Base-by-base conservation (phyloP, 1,140 invertebrate genomes). In the Procambarus clarkii region DNA sequence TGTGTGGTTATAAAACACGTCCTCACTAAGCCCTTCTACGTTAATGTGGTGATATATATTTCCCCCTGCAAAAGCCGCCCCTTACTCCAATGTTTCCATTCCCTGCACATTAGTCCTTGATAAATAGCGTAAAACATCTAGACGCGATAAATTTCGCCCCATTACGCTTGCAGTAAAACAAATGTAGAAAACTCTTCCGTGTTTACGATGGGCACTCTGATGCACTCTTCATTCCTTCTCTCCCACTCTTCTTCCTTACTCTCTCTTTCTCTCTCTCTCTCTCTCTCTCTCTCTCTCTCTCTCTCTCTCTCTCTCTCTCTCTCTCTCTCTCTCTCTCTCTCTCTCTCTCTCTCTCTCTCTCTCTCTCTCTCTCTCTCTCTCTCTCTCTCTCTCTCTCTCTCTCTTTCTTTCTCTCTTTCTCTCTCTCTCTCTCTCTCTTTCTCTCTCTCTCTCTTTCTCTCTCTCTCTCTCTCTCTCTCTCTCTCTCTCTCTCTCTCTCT, bases 211-310 rank as follows among this genome's bases (percentile, higher is more conserved):
- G n/a, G 18, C 4, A 4, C 4, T 24, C 69, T 74, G 69, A 74
- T 74, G 69, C 24, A 24, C n/a, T 74, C 69, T 18, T 34, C 24
- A 9, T 18, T 69, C 3, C 34, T 11, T 24, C 69, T 71, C 69
- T 71, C 69, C 24, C 69, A n/a, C 77, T 79, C 77, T 79, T n/a
- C 77, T 48, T 45, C 48, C 77, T 79, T 45, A 48, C 77, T 50
- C 77, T 79, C 77, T 50, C 77, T 79, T 21, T 50, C 48, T 50
- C 44, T 79, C 44, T 50, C 77, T 48, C 13, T 79, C 48, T 79
- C 77, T 24, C 48, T 46, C 45, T 77, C 76, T 46, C 76, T 77
- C 76, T 77, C 76, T 77, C 34, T 46, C n/a, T 46, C 34, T n/a
- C 45, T 34, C 11, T 8, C 18, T 77, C 34, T 46, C 7, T 77